A percentile compares a stretch with the other conserved stretches of the same genome.
Conservation (phyloP, 2,113 vertebrate species). For the Tragelaphus scriptus region DNA sequence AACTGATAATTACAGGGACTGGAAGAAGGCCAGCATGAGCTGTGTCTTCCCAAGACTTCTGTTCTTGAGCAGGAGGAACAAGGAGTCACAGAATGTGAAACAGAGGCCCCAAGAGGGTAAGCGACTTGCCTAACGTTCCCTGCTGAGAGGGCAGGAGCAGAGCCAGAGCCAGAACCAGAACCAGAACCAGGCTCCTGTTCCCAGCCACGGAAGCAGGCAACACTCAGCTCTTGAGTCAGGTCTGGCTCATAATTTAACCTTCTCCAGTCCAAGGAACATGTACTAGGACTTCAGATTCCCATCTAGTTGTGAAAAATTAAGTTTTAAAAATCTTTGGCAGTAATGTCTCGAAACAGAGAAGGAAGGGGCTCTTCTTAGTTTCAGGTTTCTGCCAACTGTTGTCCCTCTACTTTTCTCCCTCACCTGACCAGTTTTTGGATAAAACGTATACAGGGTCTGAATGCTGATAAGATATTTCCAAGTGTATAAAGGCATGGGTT, state of each 20-base stretch:
- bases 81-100: not conserved
- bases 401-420: not conserved
- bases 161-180: not conserved
- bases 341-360: not conserved
- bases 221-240: not conserved
- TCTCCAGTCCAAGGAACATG: not conserved
- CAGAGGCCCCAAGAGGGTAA: not conserved
- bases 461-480: not conserved
- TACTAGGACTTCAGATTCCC: not conserved
- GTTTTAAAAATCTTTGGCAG: not conserved
- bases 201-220: not conserved
- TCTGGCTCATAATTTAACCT: not conserved
- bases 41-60: not conserved
- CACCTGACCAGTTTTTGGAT: not conserved
- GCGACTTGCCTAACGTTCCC: not conserved
- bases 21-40: not conserved
- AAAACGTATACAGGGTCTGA: not conserved
- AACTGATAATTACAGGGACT: not conserved
- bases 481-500: not conserved
- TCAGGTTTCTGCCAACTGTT: not conserved
- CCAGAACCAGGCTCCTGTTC: not conserved
- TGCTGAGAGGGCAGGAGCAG: not conserved
- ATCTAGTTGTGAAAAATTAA: not conserved
- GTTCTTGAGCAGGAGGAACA: not conserved
- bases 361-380: not conserved